Conservation (phyloP, 2,888 invertebrate genomes). For the Mesorhabditis belari region DNA sequence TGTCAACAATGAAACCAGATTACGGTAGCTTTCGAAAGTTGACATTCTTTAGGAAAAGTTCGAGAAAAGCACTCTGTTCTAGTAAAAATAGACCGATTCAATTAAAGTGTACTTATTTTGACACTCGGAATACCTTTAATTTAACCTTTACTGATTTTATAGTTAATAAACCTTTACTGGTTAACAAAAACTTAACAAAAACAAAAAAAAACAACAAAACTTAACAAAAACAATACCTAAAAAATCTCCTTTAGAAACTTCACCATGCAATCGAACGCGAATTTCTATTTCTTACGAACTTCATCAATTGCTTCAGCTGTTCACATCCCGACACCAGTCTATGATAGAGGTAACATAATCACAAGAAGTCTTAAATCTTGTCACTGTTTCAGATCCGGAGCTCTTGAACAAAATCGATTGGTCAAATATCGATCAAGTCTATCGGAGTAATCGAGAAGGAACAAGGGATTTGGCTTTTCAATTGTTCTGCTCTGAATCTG, state of each 20-base stretch:
- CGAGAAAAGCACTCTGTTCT: too few species aligned
- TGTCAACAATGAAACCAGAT: too few species aligned
- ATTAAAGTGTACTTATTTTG: too few species aligned
- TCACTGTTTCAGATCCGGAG: conserved; percentile 66
- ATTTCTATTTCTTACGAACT: conserved; percentile 47
- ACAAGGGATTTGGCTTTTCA: conserved; percentile 67
- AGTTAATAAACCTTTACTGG: too few species aligned
- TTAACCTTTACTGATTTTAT: neutral
- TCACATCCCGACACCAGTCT: conserved; percentile 59
- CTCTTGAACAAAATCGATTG: conserved; percentile 85
- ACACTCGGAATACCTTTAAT: neutral
- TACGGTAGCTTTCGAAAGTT: too few species aligned
- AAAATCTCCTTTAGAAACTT: conserved; percentile 13
- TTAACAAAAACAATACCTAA: neutral
- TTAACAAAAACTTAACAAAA: neutral
- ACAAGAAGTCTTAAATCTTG: neutral
- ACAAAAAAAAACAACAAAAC: too few species aligned
- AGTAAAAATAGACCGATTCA: too few species aligned
- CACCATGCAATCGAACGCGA: conserved; percentile 40
- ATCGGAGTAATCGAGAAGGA: conserved; percentile 47
- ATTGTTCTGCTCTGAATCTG: conserved; percentile 88
- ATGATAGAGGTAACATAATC: conserved; percentile 53
- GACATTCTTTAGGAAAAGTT: too few species aligned
- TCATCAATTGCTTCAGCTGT: conserved; percentile 53
- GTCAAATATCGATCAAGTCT: conserved; percentile 75